These are phyloP conservation scores for Stegana nigrithorax DNA, from an alignment of 2,888 invertebrate genomes.

Conservation along the genomic window DNA sequence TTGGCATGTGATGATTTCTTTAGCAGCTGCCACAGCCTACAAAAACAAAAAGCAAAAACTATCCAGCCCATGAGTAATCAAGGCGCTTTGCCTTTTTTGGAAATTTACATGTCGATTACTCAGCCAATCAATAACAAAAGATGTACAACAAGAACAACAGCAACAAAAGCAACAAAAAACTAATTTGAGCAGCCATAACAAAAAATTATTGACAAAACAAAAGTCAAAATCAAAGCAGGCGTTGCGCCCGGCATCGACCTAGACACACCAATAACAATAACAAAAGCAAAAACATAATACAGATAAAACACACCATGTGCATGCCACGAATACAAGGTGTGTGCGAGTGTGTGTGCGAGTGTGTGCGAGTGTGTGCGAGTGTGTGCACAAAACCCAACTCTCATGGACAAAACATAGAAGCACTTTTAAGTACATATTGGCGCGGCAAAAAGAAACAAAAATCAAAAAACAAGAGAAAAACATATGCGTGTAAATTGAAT, in stretches of 20 bases:
- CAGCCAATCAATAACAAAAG: slow-evolving; percentile 7
- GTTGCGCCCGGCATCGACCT: neutral
- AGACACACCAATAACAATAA: slow-evolving; percentile 10
- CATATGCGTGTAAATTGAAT: slow-evolving; percentile 57
- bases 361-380: too few relatives aligned
- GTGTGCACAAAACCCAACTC: slow-evolving; percentile 4
- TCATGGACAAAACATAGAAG: neutral
- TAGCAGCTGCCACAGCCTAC: too few relatives aligned
- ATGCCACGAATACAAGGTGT: neutral
- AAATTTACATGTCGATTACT: neutral
- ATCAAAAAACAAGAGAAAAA: slow-evolving; percentile 3
- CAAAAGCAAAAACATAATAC: neutral
- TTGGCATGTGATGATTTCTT: too few relatives aligned
- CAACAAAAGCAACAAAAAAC: neutral
- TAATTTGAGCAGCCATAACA: too few relatives aligned
- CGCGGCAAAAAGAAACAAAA: too few relatives aligned
- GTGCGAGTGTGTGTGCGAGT: too few relatives aligned
- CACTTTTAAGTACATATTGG: too few relatives aligned
- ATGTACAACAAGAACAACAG: neutral
- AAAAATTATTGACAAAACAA: slow-evolving; percentile 17
- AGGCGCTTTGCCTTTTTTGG: neutral
- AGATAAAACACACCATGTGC: too few relatives aligned
- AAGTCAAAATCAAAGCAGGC: neutral
- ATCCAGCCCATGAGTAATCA: slow-evolving; percentile 1
- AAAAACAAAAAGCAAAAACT: neutral